Evolutionary conservation across 2,888 invertebrate species (phyloP).

Genomic region (Theretra japonica): DNA sequence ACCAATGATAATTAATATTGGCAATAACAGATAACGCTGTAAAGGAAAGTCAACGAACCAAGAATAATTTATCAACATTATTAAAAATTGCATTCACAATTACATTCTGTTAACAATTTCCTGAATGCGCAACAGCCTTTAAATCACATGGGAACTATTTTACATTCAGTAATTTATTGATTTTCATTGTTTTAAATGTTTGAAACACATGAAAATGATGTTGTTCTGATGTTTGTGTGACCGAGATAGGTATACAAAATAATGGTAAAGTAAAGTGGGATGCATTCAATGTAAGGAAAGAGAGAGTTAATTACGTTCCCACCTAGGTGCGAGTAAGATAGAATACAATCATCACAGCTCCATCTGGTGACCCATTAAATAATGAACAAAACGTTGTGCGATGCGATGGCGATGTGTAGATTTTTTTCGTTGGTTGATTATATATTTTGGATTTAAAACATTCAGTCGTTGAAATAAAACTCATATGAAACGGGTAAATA

Average conservation of each 20-base stretch:
- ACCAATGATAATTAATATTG: too few relatives aligned
- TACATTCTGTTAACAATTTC: too few relatives aligned
- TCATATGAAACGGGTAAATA: slow-evolving; percentile 41
- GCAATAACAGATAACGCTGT: too few relatives aligned
- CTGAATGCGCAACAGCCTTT: too few relatives aligned
- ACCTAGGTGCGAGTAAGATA: background rate
- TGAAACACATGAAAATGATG: background rate
- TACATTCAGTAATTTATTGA: background rate
- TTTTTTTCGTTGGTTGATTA: slow-evolving; percentile 62
- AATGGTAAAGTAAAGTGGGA: slow-evolving; percentile 4
- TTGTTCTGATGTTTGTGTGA: slow-evolving; percentile 5
- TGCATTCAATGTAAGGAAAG: slow-evolving; percentile 26
- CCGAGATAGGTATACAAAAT: slow-evolving; percentile 16
- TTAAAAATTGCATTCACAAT: too few relatives aligned
- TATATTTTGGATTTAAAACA: slow-evolving; percentile 58
- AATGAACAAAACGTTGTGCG: slow-evolving; percentile 45
- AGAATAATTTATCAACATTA: too few relatives aligned
- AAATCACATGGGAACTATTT: too few relatives aligned
- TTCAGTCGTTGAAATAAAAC: slow-evolving; percentile 41
- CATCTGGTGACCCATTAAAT: slow-evolving; percentile 45
- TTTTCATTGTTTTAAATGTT: background rate
- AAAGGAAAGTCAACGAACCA: too few relatives aligned
- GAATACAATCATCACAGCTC: slow-evolving; percentile 34
- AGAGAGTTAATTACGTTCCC: slow-evolving; percentile 24
- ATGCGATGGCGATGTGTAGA: slow-evolving; percentile 72